These are phyloP conservation scores for Acropora tenuis DNA, from an alignment of 64 coral and sea anemone genomes.

Conservation along the genomic window DNA sequence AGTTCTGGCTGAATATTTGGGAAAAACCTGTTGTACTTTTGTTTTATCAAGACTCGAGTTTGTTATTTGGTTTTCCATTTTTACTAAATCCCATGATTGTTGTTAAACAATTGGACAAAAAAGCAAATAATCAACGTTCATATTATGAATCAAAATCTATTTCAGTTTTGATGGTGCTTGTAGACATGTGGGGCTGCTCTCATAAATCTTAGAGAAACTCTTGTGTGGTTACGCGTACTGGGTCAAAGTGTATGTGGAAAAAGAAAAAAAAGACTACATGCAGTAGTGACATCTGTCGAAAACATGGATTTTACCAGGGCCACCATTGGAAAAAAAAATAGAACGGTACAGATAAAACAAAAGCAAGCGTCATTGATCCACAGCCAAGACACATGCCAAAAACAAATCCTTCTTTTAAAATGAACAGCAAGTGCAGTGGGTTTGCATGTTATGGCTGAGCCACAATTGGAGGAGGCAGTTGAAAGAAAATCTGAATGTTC, in stretches of 20 bases:
- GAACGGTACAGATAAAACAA: constrained; percentile 48
- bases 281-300: constrained; percentile 34
- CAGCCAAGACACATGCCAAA: constrained; percentile 43
- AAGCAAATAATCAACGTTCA: constrained; percentile 7
- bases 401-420: constrained; percentile 48
- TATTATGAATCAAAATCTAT: constrained; percentile 9
- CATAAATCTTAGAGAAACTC: constrained; percentile 51
- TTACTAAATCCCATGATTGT: background rate
- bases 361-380: constrained; percentile 27
- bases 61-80: constrained; percentile 4
- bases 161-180: constrained; percentile 60
- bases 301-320: constrained; percentile 63
- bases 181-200: constrained; percentile 54
- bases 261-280: constrained; percentile 56
- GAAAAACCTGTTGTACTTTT: too few species aligned
- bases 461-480: background rate
- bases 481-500: background rate
- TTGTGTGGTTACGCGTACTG: constrained; percentile 53
- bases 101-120: background rate
- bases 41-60: background rate
- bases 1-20: too few species aligned
- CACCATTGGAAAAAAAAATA: constrained; percentile 23
- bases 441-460: constrained; percentile 37
- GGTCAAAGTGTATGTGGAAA: constrained; percentile 54
- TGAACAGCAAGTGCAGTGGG: constrained; percentile 34